A percentile compares a stretch with the other conserved stretches of the same genome.
Evolutionary conservation across 2,797 vertebrate species (phyloP).

Genomic region (Staurois parvus): DNA sequence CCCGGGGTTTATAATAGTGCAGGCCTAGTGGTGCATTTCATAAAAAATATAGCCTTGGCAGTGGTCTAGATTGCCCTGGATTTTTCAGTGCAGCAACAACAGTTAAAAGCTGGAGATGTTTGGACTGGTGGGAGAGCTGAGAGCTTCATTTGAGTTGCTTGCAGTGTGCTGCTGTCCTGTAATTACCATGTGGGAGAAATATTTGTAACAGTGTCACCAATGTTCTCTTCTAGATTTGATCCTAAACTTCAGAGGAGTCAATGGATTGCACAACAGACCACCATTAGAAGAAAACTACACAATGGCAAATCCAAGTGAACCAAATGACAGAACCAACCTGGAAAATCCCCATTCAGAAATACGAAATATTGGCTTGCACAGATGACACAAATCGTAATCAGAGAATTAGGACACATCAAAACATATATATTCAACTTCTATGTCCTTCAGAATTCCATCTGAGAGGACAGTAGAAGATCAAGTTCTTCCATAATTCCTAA

Average conservation of each 20-base stretch:
- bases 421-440: slow-evolving; percentile 50
- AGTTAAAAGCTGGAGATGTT: too few relatives aligned
- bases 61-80: too few relatives aligned
- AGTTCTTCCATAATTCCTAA: background rate
- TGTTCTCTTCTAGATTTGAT: background rate
- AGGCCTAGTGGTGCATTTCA: too few relatives aligned
- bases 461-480: slow-evolving; percentile 20
- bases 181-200: background rate
- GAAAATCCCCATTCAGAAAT: slow-evolving; percentile 66
- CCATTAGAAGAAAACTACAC: slow-evolving; percentile 57
- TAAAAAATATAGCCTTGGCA: too few relatives aligned
- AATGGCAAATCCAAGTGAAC: slow-evolving; percentile 62
- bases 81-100: too few relatives aligned
- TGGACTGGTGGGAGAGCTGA: background rate
- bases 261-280: background rate
- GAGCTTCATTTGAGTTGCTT: background rate
- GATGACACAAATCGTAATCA: slow-evolving; percentile 36
- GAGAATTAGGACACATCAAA: background rate
- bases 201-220: background rate
- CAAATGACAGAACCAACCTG: slow-evolving; percentile 34
- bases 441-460: slow-evolving; percentile 60
- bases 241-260: slow-evolving; percentile 43
- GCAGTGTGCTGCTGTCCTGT: too few relatives aligned
- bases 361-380: slow-evolving; percentile 47
- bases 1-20: too few relatives aligned